These are phyloP conservation scores for Aphyosemion australe DNA, from an alignment of 2,113 vertebrate species.

Conservation along the genomic window DNA sequence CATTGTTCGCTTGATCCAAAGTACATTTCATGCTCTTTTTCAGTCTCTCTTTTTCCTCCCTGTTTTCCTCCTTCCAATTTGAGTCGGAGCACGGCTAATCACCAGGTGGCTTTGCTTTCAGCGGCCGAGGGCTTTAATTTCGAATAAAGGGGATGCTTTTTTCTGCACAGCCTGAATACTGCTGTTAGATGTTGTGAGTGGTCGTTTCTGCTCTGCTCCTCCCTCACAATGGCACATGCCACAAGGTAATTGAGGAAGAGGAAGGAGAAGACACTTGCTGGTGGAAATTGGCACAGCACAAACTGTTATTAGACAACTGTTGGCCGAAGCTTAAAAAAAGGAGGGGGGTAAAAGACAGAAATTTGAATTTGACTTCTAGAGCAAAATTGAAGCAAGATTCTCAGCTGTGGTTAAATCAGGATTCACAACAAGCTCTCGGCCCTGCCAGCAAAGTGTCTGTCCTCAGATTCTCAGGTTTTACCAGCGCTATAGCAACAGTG, in stretches of 20 bases:
- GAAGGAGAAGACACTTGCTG: constrained; percentile 89
- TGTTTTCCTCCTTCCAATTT: constrained; percentile 9
- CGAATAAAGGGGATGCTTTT: constrained; percentile 32
- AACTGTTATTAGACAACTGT: constrained; percentile 57
- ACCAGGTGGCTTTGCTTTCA: constrained; percentile 39
- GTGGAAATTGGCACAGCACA: constrained; percentile 89
- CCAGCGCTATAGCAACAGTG: constrained; percentile 12
- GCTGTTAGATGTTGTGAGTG: constrained; percentile 59
- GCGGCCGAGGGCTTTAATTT: constrained; percentile 56
- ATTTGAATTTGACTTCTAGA: constrained; percentile 54
- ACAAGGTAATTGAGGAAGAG: constrained; percentile 75
- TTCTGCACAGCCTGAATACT: constrained; percentile 56
- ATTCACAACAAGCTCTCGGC: not conserved
- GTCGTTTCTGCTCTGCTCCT: constrained; percentile 53
- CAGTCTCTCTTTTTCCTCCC: constrained; percentile 10
- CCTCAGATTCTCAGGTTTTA: not conserved
- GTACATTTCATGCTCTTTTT: constrained; percentile 54
- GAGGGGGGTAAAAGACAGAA: constrained; percentile 11
- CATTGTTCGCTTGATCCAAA: constrained; percentile 52
- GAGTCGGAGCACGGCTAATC: constrained; percentile 51
- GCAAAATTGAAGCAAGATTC: constrained; percentile 11
- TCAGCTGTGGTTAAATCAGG: constrained; percentile 10
- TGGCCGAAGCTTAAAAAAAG: constrained; percentile 64
- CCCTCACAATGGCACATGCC: constrained; percentile 78
- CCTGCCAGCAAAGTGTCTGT: not conserved